Base-by-base conservation (phyloP, 2,888 invertebrate genomes). In the Xylota segnis region DNA sequence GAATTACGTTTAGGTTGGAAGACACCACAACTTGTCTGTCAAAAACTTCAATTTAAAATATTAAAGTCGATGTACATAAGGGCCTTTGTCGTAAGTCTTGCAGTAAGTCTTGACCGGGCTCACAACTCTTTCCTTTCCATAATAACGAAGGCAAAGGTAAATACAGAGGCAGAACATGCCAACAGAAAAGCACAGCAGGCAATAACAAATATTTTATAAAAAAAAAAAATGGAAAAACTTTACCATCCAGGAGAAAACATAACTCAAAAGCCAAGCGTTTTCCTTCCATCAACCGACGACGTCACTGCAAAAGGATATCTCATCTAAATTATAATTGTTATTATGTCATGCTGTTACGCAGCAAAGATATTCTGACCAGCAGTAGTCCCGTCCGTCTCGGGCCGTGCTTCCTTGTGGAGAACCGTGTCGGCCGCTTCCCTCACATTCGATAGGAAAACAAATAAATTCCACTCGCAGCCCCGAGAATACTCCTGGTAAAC, bases 401-500 rank as follows among this genome's bases (percentile, higher is more conserved):
- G 2, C 23, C 23, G 23, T 23, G 23, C 23, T 23, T 54, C 40
- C 52, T 68, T 27, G n/a, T n/a, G 29, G 16, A 75, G 37, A 66
- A 32, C 45, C 23, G n/a, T n/a, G n/a, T n/a, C n/a, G 37, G 3
- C 23, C 23, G 23, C 23, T 23, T 54, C 47, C 40, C 71, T 61
- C 40, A n/a, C n/a, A 77, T 72, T 71, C 72, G 14, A 72, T 61
- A 56, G 47, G 23, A 71, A 68, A 68, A 78, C 45, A 74, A 78
- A 78, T 68, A 78, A 83, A 83, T 72, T 83, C 23, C 9, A 16
- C 45, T 52, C 72, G 40, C 56, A 37, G 59, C 37, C 18, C 23
- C 59, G 65, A 74, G 83, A 43, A 78, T 66, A 83, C 83, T 78
- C 34, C 34, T 78, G 54, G 72, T 68, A 77, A 83, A 83, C 68